Evolutionary conservation across 1,140 invertebrate genomes (phyloP), one percentile per base, ranked within the genome.

Genomic region (Polypedilum pembai): DNA sequence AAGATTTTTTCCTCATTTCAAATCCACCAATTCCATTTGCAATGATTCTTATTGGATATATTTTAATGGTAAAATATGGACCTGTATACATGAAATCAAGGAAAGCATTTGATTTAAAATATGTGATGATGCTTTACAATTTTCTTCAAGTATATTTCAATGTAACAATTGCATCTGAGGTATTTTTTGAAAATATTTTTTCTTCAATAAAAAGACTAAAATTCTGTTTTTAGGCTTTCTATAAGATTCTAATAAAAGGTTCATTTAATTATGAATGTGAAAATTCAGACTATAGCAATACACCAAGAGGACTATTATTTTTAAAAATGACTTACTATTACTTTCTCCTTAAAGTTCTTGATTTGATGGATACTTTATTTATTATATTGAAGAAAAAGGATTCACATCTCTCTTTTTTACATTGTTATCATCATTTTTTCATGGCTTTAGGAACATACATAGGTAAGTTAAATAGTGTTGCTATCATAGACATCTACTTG

Each of bases 381-480:
- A 91, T 92, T 78, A 85, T 92, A 45, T 78, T 91, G 21, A 84
- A 90, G 8, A 93, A 94, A 80, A 94, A 93, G 78, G 84, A 89
- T 73, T 87, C 87, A 75, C 91, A 94, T 81, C 82, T 93, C 1
- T 87, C 90, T 1, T 91, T 93, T 77, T 85, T 94, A 0, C 92
- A 94, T 76, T 86, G 94, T 0, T 92, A 91, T 79, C 92, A 94
- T 80, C 93, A 95, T 78, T 84, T 86, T 3, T 86, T 85, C 0
- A 91, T 93, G 88, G 80, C 20, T 3, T 77, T 80, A 76, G 73
- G 40, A 7, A 63, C 41, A 40, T 74, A 73, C 24, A n/a, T 74
- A 18, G 79, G 18, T 73, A 41, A 40, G 7, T n/a, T n/a, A n/a
- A n/a, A n/a, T n/a, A n/a, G n/a, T n/a, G n/a, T n/a, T n/a, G n/a